Percentiles rank a stretch among this genome's conserved stretches.
Conservation (phyloP, 2,113 vertebrate species). For the Chaetops frenatus region DNA sequence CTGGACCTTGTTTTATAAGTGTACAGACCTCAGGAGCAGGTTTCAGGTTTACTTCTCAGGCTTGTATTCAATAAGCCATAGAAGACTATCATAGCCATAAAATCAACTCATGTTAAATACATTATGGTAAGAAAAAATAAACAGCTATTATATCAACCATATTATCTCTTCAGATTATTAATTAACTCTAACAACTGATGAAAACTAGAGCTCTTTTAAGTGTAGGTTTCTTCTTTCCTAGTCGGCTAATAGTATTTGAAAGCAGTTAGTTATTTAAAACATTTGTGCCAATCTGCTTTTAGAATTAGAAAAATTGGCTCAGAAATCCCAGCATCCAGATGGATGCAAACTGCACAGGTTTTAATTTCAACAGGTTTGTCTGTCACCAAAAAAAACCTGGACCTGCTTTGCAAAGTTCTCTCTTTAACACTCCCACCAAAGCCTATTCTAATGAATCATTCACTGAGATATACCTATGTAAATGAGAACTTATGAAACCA, state of each 20-base stretch:
- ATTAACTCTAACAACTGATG: neutral
- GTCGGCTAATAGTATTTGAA: neutral
- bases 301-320: neutral
- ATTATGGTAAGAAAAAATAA: neutral
- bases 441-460: neutral
- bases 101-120: neutral
- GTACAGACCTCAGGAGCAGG: neutral
- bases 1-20: neutral
- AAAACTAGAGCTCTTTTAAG: neutral
- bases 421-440: neutral
- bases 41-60: neutral
- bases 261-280: neutral
- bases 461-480: neutral
- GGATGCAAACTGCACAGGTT: slow-evolving; percentile 18
- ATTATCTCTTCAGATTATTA: neutral
- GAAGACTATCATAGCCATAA: neutral
- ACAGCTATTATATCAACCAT: neutral
- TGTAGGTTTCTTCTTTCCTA: neutral
- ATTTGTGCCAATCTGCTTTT: neutral
- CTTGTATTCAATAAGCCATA: neutral
- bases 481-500: neutral
- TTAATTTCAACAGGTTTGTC: slow-evolving; percentile 21
- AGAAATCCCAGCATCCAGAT: slow-evolving; percentile 4
- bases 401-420: neutral
- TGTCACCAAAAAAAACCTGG: neutral